phyloP scores from a whole-genome alignment of 2,113 vertebrate species.

The Crocuta crocuta region DNA sequence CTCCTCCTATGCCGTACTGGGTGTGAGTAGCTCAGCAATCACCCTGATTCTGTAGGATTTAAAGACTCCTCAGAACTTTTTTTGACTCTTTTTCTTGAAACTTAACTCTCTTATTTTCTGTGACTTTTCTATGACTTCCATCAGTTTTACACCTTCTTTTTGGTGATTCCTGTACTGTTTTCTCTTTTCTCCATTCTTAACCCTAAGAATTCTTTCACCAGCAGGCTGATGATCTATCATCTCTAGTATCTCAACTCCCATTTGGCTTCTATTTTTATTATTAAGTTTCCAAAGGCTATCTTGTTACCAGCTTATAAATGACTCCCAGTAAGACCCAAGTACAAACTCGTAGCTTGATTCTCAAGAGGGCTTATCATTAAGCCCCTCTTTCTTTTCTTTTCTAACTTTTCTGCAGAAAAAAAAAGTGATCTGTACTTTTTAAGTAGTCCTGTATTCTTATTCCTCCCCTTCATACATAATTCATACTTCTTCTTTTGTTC shows the following conservation, averaged over 20 bases:
- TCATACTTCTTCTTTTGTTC: background rate
- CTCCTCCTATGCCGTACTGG: background rate
- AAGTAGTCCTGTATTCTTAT: background rate
- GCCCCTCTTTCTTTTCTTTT: background rate
- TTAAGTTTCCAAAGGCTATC: background rate
- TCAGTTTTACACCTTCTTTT: background rate
- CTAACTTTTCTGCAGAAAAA: background rate
- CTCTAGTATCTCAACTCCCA: background rate
- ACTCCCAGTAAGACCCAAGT: background rate
- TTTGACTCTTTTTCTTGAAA: slow-evolving; percentile 21
- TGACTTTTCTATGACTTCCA: background rate
- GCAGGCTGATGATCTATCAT: background rate
- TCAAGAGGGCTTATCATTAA: background rate
- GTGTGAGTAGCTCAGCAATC: background rate
- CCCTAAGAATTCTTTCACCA: background rate
- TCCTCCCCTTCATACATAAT: background rate
- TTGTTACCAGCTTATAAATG: background rate
- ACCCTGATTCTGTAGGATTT: background rate
- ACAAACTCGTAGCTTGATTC: background rate
- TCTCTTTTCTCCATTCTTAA: background rate
- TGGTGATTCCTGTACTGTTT: background rate
- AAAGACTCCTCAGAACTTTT: background rate
- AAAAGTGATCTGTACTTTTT: background rate
- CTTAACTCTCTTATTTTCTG: background rate
- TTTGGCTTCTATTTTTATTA: background rate